Conservation (phyloP, 2,113 vertebrate species). For the Stictonetta naevosa region DNA sequence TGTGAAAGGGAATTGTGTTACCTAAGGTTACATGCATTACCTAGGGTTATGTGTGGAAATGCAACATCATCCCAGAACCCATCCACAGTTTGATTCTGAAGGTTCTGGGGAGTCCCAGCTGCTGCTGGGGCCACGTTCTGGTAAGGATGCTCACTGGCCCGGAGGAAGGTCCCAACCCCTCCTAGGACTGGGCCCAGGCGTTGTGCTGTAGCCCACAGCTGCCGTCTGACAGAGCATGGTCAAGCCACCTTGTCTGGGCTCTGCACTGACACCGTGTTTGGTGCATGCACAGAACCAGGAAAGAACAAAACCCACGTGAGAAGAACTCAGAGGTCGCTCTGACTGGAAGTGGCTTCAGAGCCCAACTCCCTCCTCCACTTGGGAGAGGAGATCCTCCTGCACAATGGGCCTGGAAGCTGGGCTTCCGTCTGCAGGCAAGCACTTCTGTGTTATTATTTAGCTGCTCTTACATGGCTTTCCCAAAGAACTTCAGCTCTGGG, state of each 20-base stretch:
- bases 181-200: background rate
- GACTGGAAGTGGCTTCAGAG: background rate
- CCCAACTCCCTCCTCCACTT: background rate
- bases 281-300: background rate
- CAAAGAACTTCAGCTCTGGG: background rate
- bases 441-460: background rate
- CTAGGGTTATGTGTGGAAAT: background rate
- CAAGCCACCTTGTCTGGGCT: background rate
- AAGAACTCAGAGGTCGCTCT: background rate
- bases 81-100: background rate
- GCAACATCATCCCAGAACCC: accelerated
- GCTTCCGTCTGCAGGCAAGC: background rate
- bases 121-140: background rate
- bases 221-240: too few relatives aligned
- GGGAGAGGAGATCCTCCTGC: background rate
- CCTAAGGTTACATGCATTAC: too few relatives aligned
- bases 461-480: background rate
- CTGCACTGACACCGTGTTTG: background rate
- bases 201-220: background rate
- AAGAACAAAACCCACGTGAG: background rate
- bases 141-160: background rate
- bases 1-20: background rate
- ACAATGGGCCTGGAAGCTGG: background rate
- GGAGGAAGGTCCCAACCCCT: background rate
- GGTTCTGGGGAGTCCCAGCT: background rate